Evolutionary conservation across 2,797 vertebrate species (phyloP).

Genomic region (Benthosema pterotum): DNA sequence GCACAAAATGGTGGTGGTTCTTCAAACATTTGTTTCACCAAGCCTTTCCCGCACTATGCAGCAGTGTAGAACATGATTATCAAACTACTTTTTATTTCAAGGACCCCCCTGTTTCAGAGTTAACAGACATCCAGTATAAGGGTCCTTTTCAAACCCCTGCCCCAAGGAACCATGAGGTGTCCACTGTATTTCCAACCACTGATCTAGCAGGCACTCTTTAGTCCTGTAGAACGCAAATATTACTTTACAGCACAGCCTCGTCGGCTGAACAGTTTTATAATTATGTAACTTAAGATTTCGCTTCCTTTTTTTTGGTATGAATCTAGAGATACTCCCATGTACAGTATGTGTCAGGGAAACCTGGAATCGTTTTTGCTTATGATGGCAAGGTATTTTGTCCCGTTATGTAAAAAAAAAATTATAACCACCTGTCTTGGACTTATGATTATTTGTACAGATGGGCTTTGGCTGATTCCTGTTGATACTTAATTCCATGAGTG

Average conservation of each 20-base stretch:
- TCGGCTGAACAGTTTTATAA: slow-evolving; percentile 42
- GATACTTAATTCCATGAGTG: slow-evolving; percentile 63
- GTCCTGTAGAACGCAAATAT: slow-evolving; percentile 7
- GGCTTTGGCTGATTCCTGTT: slow-evolving; percentile 64
- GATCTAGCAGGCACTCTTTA: slow-evolving; percentile 21
- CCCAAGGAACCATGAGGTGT: too few species aligned
- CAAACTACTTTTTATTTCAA: too few species aligned
- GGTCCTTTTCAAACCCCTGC: too few species aligned
- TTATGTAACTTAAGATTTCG: slow-evolving; percentile 33
- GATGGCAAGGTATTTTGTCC: slow-evolving; percentile 34
- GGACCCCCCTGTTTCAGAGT: too few species aligned
- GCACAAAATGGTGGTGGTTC: slow-evolving; percentile 5
- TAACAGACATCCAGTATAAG: too few species aligned
- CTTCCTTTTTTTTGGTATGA: slow-evolving; percentile 22
- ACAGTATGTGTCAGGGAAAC: slow-evolving; percentile 33
- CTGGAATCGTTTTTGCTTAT: slow-evolving; percentile 60
- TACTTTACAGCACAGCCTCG: slow-evolving; percentile 46
- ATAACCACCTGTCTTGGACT: slow-evolving; percentile 59
- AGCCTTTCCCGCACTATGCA: slow-evolving; percentile 25
- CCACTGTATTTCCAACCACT: neutral
- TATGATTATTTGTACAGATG: slow-evolving; percentile 66
- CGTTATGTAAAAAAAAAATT: slow-evolving; percentile 56
- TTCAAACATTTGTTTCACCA: slow-evolving; percentile 21
- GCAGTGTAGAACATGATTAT: too few species aligned
- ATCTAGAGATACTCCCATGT: neutral